These are phyloP conservation scores for Trachymyrmex septentrionalis DNA, from an alignment of 1,140 invertebrate genomes.

Conservation along the genomic window DNA sequence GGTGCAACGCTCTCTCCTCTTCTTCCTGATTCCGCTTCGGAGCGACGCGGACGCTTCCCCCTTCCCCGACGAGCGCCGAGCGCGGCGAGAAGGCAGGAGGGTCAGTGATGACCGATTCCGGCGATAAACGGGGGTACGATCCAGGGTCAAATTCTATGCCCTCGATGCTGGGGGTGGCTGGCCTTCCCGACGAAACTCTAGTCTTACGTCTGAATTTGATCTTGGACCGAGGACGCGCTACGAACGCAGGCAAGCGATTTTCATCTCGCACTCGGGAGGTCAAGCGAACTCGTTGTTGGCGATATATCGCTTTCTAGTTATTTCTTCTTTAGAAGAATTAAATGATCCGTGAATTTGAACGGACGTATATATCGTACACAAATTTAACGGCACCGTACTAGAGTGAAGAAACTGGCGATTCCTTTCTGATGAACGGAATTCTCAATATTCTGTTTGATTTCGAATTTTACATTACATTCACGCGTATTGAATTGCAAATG, in stretches of 20 bases:
- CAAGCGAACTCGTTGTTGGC: not conserved
- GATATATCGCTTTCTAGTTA: too few species aligned
- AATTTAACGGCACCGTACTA: not conserved
- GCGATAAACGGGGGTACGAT: slow-evolving; percentile 73
- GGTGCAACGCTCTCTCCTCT: slow-evolving; percentile 84
- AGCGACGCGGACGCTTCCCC: slow-evolving; percentile 39
- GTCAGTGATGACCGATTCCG: slow-evolving; percentile 78
- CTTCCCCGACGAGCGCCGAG: not conserved
- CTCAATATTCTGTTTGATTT: not conserved
- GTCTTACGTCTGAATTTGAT: slow-evolving; percentile 58
- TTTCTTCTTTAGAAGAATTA: not conserved
- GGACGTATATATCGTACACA: not conserved
- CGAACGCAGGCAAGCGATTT: not conserved
- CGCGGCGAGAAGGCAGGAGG: slow-evolving; percentile 30
- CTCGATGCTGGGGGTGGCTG: slow-evolving; percentile 7
- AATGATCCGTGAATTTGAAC: not conserved
- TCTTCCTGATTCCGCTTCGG: slow-evolving; percentile 84
- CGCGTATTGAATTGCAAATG: not conserved
- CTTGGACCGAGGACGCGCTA: slow-evolving; percentile 29
- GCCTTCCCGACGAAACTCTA: slow-evolving; percentile 40
- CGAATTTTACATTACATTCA: not conserved
- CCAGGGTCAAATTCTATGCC: slow-evolving; percentile 75
- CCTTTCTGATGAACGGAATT: not conserved
- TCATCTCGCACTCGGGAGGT: not conserved
- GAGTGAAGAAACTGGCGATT: not conserved